These are phyloP conservation scores for Oxyruncus cristatus DNA, from an alignment of 2,113 vertebrate genomes.

Conservation along the genomic window DNA sequence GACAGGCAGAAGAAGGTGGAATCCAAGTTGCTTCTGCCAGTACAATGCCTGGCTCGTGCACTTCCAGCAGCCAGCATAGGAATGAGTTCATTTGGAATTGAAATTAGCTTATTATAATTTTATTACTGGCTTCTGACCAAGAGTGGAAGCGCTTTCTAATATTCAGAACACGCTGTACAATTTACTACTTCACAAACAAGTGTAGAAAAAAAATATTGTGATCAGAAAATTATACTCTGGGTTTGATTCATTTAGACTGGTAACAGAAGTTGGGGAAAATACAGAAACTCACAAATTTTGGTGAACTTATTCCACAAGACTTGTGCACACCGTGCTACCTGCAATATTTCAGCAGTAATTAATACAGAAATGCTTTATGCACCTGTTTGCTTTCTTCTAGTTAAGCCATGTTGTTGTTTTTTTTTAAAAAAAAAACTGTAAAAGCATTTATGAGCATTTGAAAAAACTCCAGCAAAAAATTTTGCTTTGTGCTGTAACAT, in stretches of 20 bases:
- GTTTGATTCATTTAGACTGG: neutral
- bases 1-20: neutral
- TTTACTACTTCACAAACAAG: neutral
- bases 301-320: neutral
- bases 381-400: neutral
- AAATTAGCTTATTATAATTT: constrained; percentile 30
- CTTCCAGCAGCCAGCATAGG: constrained; percentile 40
- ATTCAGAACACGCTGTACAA: neutral
- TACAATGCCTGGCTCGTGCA: neutral
- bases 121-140: constrained; percentile 16
- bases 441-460: neutral
- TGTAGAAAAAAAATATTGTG: neutral
- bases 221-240: neutral
- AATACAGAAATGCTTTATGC: neutral
- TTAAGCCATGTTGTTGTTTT: neutral
- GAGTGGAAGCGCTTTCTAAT: neutral
- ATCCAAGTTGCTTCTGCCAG: neutral
- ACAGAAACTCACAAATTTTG: neutral
- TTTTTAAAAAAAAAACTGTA: neutral
- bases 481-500: neutral
- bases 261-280: neutral
- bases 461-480: neutral
- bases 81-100: constrained; percentile 33
- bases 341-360: neutral
- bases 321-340: neutral